Percentiles rank a stretch among this genome's conserved stretches.
These are phyloP conservation scores for Caenorhabditis panamensis DNA, from an alignment of 2,888 invertebrate species.

Conservation along the genomic window DNA sequence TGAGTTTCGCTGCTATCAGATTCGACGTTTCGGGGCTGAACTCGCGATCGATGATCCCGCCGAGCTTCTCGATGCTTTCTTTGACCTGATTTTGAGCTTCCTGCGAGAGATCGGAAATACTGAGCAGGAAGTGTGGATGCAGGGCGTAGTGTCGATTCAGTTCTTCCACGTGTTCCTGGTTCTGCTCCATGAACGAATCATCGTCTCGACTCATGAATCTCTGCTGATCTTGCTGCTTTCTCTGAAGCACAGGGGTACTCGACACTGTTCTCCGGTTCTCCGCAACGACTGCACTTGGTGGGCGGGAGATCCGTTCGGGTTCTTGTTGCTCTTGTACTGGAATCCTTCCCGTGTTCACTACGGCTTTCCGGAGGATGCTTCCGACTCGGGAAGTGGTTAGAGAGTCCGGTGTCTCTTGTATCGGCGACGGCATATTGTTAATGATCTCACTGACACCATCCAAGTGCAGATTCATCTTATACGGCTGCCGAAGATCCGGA, in stretches of 20 bases:
- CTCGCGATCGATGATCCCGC: slow-evolving; percentile 40
- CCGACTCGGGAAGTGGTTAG: slow-evolving; percentile 45
- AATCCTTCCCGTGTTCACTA: slow-evolving; percentile 48
- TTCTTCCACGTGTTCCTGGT: slow-evolving; percentile 37
- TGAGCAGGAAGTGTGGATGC: slow-evolving; percentile 40
- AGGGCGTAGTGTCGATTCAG: slow-evolving; percentile 34
- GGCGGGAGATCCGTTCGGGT: background rate
- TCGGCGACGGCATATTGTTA: slow-evolving; percentile 44
- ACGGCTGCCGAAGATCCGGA: slow-evolving; percentile 44
- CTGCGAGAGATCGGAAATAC: slow-evolving; percentile 20
- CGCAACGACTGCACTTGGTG: slow-evolving; percentile 2
- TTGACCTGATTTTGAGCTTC: slow-evolving; percentile 4
- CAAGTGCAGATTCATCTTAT: slow-evolving; percentile 51
- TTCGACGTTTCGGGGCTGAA: slow-evolving; percentile 33
- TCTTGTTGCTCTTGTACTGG: background rate
- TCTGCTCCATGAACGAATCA: slow-evolving; percentile 30
- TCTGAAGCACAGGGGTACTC: slow-evolving; percentile 38
- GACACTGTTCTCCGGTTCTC: slow-evolving; percentile 48
- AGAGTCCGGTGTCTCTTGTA: slow-evolving; percentile 21
- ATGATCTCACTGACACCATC: slow-evolving; percentile 36
- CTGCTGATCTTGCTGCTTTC: slow-evolving; percentile 20
- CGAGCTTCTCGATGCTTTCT: slow-evolving; percentile 26
- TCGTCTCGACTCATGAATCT: slow-evolving; percentile 17
- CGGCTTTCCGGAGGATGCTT: slow-evolving; percentile 46
- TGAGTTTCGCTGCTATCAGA: slow-evolving; percentile 36